Percentiles rank a stretch among this genome's conserved stretches.
Evolutionary conservation across 2,113 vertebrate species (phyloP).

Genomic region (Microcebus jonahi): DNA sequence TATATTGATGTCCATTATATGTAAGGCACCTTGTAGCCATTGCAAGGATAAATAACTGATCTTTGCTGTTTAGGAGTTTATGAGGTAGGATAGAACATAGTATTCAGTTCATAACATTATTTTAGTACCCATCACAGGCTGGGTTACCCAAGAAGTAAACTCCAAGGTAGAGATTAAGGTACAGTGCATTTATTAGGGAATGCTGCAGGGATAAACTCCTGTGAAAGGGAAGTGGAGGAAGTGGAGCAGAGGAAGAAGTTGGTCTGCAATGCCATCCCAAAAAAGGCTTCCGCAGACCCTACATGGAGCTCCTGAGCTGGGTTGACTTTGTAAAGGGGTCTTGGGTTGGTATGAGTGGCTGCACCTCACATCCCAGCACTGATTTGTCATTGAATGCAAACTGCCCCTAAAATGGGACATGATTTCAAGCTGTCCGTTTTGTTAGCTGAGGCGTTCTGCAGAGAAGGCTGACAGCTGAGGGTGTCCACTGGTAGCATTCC

Average conservation of each 20-base stretch:
- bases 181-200: background rate
- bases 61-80: background rate
- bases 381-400: background rate
- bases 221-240: background rate
- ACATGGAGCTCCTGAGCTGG: background rate
- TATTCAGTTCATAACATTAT: background rate
- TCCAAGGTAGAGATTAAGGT: background rate
- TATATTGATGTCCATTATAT: too few relatives aligned
- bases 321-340: background rate
- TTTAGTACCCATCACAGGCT: background rate
- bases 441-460: background rate
- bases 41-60: background rate
- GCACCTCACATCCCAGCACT: background rate
- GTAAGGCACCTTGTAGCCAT: background rate
- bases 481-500: background rate
- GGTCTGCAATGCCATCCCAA: background rate
- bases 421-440: background rate
- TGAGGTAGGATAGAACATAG: background rate
- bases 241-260: background rate
- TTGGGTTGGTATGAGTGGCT: background rate
- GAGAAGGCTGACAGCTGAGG: background rate
- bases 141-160: background rate
- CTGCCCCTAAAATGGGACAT: background rate
- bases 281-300: background rate
- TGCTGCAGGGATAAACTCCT: background rate